Percentiles rank a stretch among this genome's conserved stretches.
phyloP scores from a whole-genome alignment of 2,113 vertebrate species.

The Dromaius novaehollandiae region DNA sequence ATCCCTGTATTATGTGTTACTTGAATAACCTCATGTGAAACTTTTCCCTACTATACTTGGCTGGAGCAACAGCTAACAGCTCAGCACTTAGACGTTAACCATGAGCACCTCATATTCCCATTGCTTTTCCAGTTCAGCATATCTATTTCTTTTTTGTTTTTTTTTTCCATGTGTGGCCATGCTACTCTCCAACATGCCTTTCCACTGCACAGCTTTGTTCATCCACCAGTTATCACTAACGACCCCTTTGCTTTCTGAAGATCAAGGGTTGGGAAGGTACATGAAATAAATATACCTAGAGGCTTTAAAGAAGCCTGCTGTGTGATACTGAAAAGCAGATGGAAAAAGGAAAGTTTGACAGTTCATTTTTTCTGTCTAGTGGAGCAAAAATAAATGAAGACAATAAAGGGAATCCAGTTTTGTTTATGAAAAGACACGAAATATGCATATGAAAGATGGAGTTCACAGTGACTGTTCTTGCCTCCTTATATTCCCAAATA shows the following conservation, averaged over 20 bases:
- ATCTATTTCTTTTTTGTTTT: no score
- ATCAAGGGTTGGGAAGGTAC: background rate
- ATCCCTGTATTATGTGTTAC: accelerated
- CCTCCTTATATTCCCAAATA: background rate
- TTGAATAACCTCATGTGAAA: background rate
- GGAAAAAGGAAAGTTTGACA: background rate
- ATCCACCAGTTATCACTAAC: background rate
- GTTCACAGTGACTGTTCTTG: background rate
- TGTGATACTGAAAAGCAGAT: background rate
- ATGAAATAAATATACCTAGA: background rate
- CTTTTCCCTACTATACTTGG: accelerated
- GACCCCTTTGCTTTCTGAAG: background rate
- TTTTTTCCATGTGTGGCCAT: no score
- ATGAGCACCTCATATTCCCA: background rate
- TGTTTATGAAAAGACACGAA: background rate
- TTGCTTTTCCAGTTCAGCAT: no score
- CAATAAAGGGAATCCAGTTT: background rate
- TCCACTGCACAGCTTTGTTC: background rate
- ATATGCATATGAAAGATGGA: background rate
- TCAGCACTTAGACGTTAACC: background rate
- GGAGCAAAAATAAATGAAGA: accelerated
- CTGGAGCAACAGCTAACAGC: background rate
- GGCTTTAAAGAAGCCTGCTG: background rate
- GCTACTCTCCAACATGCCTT: background rate
- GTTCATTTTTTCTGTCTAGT: background rate